A percentile compares a stretch with the other conserved stretches of the same genome.
These are phyloP conservation scores for Drosophila maculinotata DNA, from an alignment of 2,888 invertebrate species.

Conservation along the genomic window DNA sequence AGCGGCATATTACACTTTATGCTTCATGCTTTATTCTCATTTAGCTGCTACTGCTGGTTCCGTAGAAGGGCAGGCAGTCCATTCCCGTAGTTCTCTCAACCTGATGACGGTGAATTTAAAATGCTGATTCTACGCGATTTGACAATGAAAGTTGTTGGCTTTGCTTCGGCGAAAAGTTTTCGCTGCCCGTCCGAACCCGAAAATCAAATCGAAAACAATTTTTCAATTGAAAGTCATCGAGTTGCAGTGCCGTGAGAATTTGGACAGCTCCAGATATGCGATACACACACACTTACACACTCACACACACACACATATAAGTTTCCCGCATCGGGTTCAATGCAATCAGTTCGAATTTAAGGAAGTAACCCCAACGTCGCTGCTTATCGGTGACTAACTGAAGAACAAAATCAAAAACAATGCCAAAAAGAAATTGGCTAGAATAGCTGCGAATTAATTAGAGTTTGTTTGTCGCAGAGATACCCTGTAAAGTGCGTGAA, in stretches of 20 bases:
- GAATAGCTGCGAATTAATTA: constrained; percentile 20
- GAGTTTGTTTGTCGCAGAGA: not conserved
- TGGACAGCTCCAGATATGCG: constrained; percentile 51
- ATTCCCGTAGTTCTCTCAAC: constrained; percentile 38
- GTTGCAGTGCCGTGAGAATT: constrained; percentile 69
- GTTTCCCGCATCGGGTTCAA: constrained; percentile 59
- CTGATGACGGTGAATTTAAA: constrained; percentile 61
- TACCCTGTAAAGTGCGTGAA: not conserved
- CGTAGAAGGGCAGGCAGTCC: constrained; percentile 56
- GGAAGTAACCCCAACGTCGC: constrained; percentile 57
- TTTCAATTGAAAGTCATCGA: constrained; percentile 60
- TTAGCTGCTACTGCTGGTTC: constrained; percentile 50
- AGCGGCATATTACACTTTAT: constrained; percentile 36
- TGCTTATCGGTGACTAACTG: constrained; percentile 57
- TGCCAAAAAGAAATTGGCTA: constrained; percentile 22
- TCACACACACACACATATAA: not conserved
- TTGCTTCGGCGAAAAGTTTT: constrained; percentile 62
- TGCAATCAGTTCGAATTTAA: constrained; percentile 68
- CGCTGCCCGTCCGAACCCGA: constrained; percentile 21
- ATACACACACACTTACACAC: constrained; percentile 33
- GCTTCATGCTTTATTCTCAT: constrained; percentile 1
- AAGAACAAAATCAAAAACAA: constrained; percentile 3
- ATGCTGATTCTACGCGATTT: constrained; percentile 63
- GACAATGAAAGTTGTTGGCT: constrained; percentile 65
- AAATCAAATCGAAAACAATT: constrained; percentile 49